These are phyloP conservation scores for Acleris holmiana DNA, from an alignment of 2,888 invertebrate species.

Conservation along the genomic window DNA sequence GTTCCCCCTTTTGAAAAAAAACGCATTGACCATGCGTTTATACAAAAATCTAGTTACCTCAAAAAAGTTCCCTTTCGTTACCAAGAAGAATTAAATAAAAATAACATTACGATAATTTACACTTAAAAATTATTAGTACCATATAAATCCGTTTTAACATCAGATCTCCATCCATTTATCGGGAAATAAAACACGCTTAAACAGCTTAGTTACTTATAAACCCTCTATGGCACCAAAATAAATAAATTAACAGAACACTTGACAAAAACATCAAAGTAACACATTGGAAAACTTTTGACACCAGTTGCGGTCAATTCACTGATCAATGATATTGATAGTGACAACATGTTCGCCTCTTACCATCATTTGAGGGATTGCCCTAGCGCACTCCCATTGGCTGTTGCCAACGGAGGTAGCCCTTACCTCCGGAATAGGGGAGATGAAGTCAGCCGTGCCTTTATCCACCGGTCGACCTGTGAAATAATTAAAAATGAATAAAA, in stretches of 20 bases:
- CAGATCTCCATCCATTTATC: no score
- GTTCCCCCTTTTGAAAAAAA: no score
- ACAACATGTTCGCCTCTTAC: conserved; percentile 92
- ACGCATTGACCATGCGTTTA: no score
- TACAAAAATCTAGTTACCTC: no score
- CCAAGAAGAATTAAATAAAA: no score
- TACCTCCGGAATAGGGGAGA: conserved; percentile 81
- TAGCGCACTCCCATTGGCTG: conserved; percentile 87
- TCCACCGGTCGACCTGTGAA: conserved; percentile 66
- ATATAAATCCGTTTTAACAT: no score
- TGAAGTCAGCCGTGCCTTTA: conserved; percentile 68
- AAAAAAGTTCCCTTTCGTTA: no score
- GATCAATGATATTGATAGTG: conserved; percentile 72
- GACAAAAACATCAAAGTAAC: background rate
- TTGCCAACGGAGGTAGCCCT: conserved; percentile 83
- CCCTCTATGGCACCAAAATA: no score
- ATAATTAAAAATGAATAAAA: background rate
- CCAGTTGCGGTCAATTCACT: background rate
- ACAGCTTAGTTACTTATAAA: no score
- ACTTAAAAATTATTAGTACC: no score
- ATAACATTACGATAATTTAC: background rate
- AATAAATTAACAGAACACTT: no score
- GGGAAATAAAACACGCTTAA: no score
- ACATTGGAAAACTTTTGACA: background rate
- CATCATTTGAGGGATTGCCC: conserved; percentile 88